These are phyloP conservation scores for Melieria crassipennis DNA, from an alignment of 2,888 invertebrate species.

Conservation along the genomic window DNA sequence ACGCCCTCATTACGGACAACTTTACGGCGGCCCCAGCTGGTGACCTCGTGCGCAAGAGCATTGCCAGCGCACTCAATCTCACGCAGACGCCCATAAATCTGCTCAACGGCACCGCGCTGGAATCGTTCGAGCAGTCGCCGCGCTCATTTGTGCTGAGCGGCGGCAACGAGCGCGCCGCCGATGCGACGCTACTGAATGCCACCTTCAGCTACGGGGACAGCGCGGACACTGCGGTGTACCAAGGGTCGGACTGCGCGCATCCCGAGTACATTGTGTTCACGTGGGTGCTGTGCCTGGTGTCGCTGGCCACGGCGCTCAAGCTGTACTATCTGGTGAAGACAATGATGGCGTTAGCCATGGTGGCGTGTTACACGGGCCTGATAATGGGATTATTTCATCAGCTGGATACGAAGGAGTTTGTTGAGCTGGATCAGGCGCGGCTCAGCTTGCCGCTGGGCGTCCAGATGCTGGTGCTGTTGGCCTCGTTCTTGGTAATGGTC, in stretches of 20 bases:
- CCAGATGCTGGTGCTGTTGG: constrained; percentile 83
- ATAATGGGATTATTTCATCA: constrained; percentile 72
- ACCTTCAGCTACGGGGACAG: background rate
- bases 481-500: constrained; percentile 86
- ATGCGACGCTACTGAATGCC: constrained; percentile 40
- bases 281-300: constrained; percentile 91
- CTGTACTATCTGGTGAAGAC: constrained; percentile 89
- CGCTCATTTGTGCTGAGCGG: constrained; percentile 6
- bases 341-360: constrained; percentile 79
- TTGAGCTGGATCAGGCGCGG: constrained; percentile 61
- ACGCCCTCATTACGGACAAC: constrained; percentile 54
- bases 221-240: background rate
- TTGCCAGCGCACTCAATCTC: constrained; percentile 53
- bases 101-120: constrained; percentile 40
- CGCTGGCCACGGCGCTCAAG: constrained; percentile 90
- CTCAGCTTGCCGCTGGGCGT: constrained; percentile 74
- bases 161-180: background rate
- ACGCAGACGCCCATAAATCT: constrained; percentile 48
- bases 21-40: constrained; percentile 51
- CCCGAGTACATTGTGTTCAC: constrained; percentile 93
- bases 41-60: constrained; percentile 52
- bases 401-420: constrained; percentile 63
- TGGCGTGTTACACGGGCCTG: constrained; percentile 77
- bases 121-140: constrained; percentile 42
- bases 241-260: constrained; percentile 68